phyloP scores from a whole-genome alignment of 2,113 vertebrate species.

The Cisticola juncidis region DNA sequence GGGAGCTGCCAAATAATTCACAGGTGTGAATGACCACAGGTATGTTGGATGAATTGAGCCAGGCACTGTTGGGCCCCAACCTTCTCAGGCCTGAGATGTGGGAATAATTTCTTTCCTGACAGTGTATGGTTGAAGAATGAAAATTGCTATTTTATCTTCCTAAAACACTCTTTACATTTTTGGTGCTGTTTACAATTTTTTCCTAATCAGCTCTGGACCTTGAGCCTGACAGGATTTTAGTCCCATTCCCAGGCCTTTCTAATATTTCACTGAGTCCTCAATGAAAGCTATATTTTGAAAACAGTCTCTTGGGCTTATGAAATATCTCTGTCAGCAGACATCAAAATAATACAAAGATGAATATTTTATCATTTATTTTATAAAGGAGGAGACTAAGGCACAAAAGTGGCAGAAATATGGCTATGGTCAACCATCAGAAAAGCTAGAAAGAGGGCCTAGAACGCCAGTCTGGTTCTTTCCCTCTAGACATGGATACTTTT shows the following conservation, averaged over 20 bases:
- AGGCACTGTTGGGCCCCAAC: background rate
- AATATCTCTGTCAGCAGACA: background rate
- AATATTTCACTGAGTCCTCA: background rate
- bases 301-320: background rate
- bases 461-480: background rate
- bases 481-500: background rate
- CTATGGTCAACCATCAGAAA: background rate
- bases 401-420: background rate
- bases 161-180: background rate
- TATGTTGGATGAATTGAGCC: background rate
- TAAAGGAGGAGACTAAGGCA: background rate
- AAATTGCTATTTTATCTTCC: background rate
- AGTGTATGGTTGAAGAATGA: background rate
- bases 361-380: background rate
- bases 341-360: background rate
- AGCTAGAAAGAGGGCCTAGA: background rate
- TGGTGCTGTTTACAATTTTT: background rate
- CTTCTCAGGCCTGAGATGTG: background rate
- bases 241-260: background rate
- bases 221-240: background rate
- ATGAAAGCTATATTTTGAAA: background rate
- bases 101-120: background rate
- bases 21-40: background rate
- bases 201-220: background rate
- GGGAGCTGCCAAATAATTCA: background rate